Percentiles rank a stretch among this genome's conserved stretches.
Conservation (phyloP, 2,888 invertebrate species). For the Drepanosiphum platanoidis region DNA sequence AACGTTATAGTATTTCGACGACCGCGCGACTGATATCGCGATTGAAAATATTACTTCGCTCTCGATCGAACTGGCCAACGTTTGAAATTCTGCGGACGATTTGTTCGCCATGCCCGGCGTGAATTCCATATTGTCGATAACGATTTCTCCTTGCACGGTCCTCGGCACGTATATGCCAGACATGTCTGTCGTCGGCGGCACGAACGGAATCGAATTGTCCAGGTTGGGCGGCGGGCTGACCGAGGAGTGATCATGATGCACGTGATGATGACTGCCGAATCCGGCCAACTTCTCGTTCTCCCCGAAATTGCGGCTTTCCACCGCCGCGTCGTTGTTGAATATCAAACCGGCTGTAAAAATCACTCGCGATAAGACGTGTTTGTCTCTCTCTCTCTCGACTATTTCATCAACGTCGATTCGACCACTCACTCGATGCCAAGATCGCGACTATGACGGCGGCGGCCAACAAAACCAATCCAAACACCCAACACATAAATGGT, state of each 20-base stretch:
- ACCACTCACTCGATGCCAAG: conserved; percentile 79
- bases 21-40: not conserved
- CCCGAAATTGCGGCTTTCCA: conserved; percentile 72
- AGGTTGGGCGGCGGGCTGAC: conserved; percentile 67
- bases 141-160: conserved; percentile 76
- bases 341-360: conserved; percentile 75
- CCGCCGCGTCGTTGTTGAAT: conserved; percentile 73
- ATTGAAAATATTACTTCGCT: conserved; percentile 67
- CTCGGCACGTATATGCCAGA: conserved; percentile 73
- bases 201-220: conserved; percentile 64
- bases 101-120: conserved; percentile 72
- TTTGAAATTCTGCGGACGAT: conserved; percentile 74
- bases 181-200: conserved; percentile 69
- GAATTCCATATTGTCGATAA: conserved; percentile 75
- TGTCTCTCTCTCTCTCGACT: too few relatives aligned
- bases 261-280: conserved; percentile 65
- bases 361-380: not conserved
- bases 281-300: conserved; percentile 71
- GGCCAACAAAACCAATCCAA: conserved; percentile 74
- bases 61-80: conserved; percentile 73
- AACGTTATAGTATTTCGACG: not conserved
- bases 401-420: not conserved
- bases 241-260: conserved; percentile 65
- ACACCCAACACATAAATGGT: conserved; percentile 75
- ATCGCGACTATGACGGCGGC: conserved; percentile 77